phyloP scores from a whole-genome alignment of 2,113 vertebrate genomes.

The Myotis davidii region DNA sequence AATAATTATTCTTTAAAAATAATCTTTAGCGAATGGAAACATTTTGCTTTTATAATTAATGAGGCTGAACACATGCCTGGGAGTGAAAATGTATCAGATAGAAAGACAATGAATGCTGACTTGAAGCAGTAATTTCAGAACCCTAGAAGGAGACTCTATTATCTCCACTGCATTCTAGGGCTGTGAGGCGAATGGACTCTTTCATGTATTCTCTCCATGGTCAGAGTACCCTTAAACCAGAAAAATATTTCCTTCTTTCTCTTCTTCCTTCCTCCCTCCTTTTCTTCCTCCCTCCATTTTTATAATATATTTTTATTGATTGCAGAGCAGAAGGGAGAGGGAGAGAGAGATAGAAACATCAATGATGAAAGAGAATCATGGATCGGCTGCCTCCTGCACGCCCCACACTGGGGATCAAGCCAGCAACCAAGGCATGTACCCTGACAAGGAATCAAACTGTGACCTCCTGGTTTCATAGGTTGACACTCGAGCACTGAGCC shows the following conservation, averaged over 20 bases:
- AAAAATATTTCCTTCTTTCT: background rate
- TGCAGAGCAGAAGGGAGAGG: too few species aligned
- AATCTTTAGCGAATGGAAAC: slow-evolving; percentile 72
- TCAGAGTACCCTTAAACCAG: slow-evolving; percentile 56
- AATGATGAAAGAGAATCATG: too few species aligned
- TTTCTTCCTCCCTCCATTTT: background rate
- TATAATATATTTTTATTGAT: too few species aligned
- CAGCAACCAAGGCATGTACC: too few species aligned
- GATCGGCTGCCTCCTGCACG: too few species aligned
- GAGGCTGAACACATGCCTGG: slow-evolving; percentile 75
- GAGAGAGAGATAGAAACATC: too few species aligned
- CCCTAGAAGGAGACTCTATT: slow-evolving; percentile 81
- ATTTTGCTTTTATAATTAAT: slow-evolving; percentile 79
- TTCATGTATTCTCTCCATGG: slow-evolving; percentile 76
- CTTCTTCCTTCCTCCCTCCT: background rate
- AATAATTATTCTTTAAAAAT: slow-evolving; percentile 75
- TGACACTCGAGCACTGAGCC: too few species aligned
- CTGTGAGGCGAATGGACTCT: slow-evolving; percentile 59
- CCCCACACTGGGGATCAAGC: too few species aligned
- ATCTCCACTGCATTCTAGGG: slow-evolving; percentile 78
- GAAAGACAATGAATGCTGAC: slow-evolving; percentile 84
- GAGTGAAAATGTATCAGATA: slow-evolving; percentile 81
- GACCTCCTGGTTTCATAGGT: too few species aligned
- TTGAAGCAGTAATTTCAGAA: slow-evolving; percentile 82
- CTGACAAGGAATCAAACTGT: too few species aligned